Conservation (phyloP, 1,140 invertebrate species). For the Drosophila persimilis region DNA sequence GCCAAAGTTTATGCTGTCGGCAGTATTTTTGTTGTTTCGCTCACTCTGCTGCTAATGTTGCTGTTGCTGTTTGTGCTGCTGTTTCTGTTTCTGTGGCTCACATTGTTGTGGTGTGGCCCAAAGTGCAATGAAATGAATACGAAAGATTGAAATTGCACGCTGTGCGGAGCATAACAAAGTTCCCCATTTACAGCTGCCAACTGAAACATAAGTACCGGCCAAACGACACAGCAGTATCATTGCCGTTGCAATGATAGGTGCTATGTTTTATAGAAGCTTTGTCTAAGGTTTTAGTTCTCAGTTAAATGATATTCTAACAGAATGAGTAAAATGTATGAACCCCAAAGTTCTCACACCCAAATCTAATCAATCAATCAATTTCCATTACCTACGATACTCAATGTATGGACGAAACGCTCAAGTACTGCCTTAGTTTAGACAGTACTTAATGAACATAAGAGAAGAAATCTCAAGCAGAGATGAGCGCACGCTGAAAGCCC, state of each 20-base stretch:
- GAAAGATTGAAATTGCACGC: slow-evolving; percentile 20
- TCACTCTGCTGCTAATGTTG: slow-evolving; percentile 4
- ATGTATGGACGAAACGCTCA: too few relatives aligned
- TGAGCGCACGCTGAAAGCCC: slow-evolving; percentile 41
- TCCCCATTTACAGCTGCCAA: too few relatives aligned
- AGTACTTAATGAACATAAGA: too few relatives aligned
- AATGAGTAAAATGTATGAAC: too few relatives aligned
- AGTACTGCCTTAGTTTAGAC: too few relatives aligned
- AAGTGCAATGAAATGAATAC: slow-evolving; percentile 41
- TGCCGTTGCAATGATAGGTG: too few relatives aligned
- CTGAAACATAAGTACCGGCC: background rate
- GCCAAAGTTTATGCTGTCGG: slow-evolving; percentile 51
- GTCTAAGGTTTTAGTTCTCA: too few relatives aligned
- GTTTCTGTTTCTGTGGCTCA: background rate
- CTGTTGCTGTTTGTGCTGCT: slow-evolving; percentile 7
- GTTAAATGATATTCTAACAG: too few relatives aligned
- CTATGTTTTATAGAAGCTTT: too few relatives aligned
- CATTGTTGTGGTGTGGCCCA: slow-evolving; percentile 11
- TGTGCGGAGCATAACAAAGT: background rate
- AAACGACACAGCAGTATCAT: background rate
- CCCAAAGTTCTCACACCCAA: too few relatives aligned
- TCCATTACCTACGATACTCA: too few relatives aligned
- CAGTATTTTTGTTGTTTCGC: slow-evolving; percentile 16
- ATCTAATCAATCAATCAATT: too few relatives aligned
- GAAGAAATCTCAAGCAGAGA: slow-evolving; percentile 3